Percentiles rank a stretch among this genome's conserved stretches.
These are phyloP conservation scores for Ganaspis sp. DNA, from an alignment of 1,140 invertebrate genomes.

Conservation along the genomic window DNA sequence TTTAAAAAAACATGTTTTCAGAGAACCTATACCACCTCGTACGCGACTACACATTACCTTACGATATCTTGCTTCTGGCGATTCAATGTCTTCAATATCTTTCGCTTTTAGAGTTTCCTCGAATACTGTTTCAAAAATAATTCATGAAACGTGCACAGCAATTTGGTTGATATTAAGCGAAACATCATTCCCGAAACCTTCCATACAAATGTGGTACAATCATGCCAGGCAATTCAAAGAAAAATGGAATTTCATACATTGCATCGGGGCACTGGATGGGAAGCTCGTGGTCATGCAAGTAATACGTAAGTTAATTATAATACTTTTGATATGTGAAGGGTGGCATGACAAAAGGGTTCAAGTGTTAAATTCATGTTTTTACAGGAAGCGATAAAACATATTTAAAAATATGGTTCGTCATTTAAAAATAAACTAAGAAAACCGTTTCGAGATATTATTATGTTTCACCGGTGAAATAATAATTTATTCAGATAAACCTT, in stretches of 20 bases:
- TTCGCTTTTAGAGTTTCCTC: conserved; percentile 41
- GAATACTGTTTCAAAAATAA: conserved; percentile 47
- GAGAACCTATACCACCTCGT: neutral
- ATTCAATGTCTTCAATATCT: conserved; percentile 38
- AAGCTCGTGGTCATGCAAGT: too few species aligned
- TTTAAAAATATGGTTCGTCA: too few species aligned
- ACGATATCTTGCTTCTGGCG: conserved; percentile 41
- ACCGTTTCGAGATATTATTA: too few species aligned
- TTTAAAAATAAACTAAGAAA: too few species aligned
- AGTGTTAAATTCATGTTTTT: too few species aligned
- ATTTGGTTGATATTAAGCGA: conserved; percentile 48
- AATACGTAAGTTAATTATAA: too few species aligned
- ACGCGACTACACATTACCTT: conserved; percentile 36
- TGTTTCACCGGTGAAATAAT: too few species aligned
- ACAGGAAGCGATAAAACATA: too few species aligned
- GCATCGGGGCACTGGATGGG: neutral
- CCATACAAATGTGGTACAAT: conserved; percentile 30
- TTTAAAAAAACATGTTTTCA: neutral
- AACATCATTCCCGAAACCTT: conserved; percentile 21
- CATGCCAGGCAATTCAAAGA: conserved; percentile 9
- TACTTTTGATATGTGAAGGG: too few species aligned
- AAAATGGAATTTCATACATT: neutral
- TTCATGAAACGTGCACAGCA: conserved; percentile 45
- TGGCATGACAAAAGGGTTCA: too few species aligned
- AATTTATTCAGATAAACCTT: too few species aligned